Percentiles rank a stretch among this genome's conserved stretches.
phyloP scores from a whole-genome alignment of 1,140 invertebrate genomes.

The Nebria ingens region DNA sequence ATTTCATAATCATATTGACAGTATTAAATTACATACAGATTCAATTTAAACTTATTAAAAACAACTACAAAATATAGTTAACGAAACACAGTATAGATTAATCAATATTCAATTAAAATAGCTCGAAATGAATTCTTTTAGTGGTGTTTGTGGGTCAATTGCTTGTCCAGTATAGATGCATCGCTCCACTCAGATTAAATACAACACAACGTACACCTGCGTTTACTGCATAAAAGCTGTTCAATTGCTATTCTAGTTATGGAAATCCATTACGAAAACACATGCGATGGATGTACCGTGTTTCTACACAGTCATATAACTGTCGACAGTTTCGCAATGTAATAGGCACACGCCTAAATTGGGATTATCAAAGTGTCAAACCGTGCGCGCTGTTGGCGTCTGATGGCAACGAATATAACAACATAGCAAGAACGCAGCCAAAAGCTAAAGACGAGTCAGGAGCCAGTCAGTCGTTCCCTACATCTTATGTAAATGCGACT shows the following conservation, averaged over 20 bases:
- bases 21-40: no score
- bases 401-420: neutral
- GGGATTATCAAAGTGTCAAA: constrained; percentile 8
- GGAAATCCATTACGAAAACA: no score
- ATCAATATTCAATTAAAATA: no score
- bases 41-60: no score
- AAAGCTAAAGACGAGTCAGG: neutral
- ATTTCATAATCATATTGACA: no score
- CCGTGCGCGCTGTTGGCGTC: no score
- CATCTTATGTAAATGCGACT: constrained; percentile 27
- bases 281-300: no score
- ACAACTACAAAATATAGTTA: no score
- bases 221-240: neutral
- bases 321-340: neutral
- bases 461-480: constrained; percentile 15
- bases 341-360: neutral
- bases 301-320: neutral
- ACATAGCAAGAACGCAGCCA: neutral
- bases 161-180: no score
- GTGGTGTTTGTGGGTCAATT: no score
- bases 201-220: neutral
- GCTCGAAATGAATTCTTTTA: no score
- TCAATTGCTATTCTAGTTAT: neutral
- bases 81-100: no score
- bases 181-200: neutral